phyloP scores from a whole-genome alignment of 2,113 vertebrate species.

The Perca fluviatilis region DNA sequence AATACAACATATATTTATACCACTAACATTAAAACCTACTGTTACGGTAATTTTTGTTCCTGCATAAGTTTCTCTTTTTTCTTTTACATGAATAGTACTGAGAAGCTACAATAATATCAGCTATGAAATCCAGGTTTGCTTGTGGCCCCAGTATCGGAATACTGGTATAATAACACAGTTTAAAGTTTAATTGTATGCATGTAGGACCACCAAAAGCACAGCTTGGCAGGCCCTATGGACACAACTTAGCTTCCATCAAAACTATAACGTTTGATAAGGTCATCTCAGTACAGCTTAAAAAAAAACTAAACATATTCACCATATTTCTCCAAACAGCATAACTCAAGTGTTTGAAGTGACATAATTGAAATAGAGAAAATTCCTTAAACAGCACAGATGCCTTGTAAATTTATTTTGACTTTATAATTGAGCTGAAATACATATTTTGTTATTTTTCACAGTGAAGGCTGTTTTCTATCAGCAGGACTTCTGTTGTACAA shows the following conservation, averaged over 20 bases:
- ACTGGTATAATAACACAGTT: background rate
- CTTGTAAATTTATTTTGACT: background rate
- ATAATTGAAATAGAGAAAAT: background rate
- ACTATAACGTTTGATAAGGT: background rate
- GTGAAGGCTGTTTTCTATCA: background rate
- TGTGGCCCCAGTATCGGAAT: background rate
- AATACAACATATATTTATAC: background rate
- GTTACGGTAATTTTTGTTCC: background rate
- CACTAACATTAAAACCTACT: slow-evolving; percentile 2
- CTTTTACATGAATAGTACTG: background rate
- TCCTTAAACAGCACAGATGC: background rate
- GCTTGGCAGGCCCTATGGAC: background rate
- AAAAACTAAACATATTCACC: no score
- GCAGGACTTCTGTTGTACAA: background rate
- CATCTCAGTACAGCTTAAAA: background rate
- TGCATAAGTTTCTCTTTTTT: background rate
- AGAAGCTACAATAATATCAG: background rate
- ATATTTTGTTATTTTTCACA: background rate
- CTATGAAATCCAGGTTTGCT: background rate
- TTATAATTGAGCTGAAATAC: background rate
- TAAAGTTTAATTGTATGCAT: background rate
- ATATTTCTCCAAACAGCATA: background rate
- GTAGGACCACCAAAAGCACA: background rate
- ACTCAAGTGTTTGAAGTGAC: background rate
- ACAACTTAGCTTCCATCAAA: background rate